Evolutionary conservation across 1,140 invertebrate species (phyloP).

Genomic region (Wiebesia pumilae): DNA sequence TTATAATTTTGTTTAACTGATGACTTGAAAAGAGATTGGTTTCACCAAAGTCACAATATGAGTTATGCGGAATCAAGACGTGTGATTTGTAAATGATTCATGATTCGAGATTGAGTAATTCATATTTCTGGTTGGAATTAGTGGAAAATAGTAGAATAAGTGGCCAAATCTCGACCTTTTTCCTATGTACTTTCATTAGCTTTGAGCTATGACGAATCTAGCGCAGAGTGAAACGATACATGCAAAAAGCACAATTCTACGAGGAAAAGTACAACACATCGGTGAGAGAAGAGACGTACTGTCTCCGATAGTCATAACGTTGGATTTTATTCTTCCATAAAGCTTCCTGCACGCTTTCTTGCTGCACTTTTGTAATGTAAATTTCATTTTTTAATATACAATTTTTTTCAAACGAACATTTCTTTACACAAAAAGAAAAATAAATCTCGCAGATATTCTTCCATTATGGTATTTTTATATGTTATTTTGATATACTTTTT

Average conservation of each 20-base stretch:
- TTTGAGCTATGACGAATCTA: background rate
- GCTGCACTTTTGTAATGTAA: background rate
- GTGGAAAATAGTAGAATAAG: background rate
- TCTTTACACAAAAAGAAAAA: background rate
- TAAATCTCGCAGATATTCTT: background rate
- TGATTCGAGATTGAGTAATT: too few species aligned
- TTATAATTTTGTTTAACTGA: too few species aligned
- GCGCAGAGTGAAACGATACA: background rate
- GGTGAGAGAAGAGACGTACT: background rate
- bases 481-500: background rate
- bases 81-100: too few species aligned
- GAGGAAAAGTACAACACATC: background rate
- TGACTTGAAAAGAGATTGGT: too few species aligned
- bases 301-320: background rate
- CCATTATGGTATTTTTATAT: background rate
- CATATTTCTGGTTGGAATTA: too few species aligned
- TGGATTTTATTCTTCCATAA: background rate
- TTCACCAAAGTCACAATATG: too few species aligned
- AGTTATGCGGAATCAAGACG: too few species aligned
- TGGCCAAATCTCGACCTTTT: background rate
- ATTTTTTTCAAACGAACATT: background rate
- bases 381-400: conserved; percentile 4
- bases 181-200: background rate
- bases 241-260: background rate
- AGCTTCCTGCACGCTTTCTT: background rate